Evolutionary conservation across 2,113 vertebrate genomes (phyloP).

Genomic region (Gymnogyps californianus): DNA sequence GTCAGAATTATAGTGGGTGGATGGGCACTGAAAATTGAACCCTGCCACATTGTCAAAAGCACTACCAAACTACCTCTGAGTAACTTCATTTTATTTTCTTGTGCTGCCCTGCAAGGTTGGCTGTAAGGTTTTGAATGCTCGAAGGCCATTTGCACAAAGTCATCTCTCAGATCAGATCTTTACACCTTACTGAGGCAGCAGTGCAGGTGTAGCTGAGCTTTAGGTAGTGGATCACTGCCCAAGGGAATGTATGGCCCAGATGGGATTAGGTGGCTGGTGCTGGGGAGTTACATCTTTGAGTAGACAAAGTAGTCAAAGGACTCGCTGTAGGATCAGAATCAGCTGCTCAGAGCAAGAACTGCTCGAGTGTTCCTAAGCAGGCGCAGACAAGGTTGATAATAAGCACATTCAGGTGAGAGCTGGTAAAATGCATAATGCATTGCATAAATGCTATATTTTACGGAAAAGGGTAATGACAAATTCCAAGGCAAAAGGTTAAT

Average conservation of each 20-base stretch:
- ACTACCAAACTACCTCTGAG: background rate
- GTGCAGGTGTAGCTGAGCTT: background rate
- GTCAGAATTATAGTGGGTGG: background rate
- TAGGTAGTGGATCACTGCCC: background rate
- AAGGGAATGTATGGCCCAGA: accelerated
- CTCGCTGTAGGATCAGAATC: accelerated
- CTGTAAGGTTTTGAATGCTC: background rate
- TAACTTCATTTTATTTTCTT: background rate
- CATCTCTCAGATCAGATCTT: background rate
- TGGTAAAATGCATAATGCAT: background rate
- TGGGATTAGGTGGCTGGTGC: background rate
- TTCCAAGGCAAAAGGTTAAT: background rate
- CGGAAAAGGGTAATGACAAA: background rate
- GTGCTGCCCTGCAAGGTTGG: background rate
- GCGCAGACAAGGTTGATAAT: background rate
- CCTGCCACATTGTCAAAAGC: background rate
- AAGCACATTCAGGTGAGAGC: background rate
- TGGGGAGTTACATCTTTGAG: background rate
- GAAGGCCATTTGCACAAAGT: background rate
- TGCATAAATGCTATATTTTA: background rate
- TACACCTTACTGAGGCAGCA: background rate
- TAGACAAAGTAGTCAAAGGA: background rate
- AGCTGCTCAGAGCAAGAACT: background rate
- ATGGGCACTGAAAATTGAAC: background rate
- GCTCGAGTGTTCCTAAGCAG: background rate